These are phyloP conservation scores for Apamea anceps DNA, from an alignment of 2,888 invertebrate species.

Conservation along the genomic window DNA sequence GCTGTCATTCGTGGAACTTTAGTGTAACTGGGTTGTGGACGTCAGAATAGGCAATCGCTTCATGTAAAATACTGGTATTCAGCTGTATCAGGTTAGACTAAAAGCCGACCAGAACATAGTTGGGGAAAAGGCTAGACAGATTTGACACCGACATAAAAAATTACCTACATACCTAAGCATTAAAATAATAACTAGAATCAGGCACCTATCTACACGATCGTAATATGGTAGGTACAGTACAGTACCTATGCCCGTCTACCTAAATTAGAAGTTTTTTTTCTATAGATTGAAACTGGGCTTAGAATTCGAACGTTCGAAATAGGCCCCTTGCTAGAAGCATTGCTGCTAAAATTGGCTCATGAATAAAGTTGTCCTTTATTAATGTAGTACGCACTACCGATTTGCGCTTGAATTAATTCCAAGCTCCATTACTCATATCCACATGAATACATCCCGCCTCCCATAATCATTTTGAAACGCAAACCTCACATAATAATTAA, in stretches of 20 bases:
- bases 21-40: too few species aligned
- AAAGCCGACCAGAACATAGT: too few species aligned
- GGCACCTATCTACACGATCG: too few species aligned
- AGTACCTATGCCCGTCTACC: not conserved
- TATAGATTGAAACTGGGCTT: not conserved
- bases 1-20: too few species aligned
- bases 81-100: too few species aligned
- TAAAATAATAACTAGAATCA: not conserved
- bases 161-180: not conserved
- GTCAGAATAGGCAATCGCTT: too few species aligned
- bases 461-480: constrained; percentile 43
- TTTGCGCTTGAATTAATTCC: constrained; percentile 42
- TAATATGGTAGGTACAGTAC: too few species aligned
- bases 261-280: not conserved
- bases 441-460: constrained; percentile 16
- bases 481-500: constrained; percentile 40
- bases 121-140: too few species aligned
- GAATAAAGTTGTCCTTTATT: constrained; percentile 35
- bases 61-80: too few species aligned
- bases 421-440: constrained; percentile 41
- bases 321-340: not conserved
- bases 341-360: constrained; percentile 12
- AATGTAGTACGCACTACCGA: constrained; percentile 31
- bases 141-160: too few species aligned
- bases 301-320: not conserved